phyloP scores from a whole-genome alignment of 2,797 vertebrate species.

The Cyclura pinguis region DNA sequence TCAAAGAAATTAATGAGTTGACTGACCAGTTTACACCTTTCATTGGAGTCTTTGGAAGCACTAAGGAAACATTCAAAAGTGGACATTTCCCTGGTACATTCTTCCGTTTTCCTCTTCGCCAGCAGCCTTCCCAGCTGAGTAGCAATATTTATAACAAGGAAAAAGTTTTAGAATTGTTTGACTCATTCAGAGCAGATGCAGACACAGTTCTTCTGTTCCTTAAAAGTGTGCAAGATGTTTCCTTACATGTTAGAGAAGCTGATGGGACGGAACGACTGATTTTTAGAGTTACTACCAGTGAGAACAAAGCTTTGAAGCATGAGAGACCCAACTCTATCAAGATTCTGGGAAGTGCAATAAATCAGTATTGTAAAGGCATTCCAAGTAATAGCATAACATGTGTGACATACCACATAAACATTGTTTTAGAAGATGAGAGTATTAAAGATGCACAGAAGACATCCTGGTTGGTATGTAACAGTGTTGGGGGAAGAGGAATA shows the following conservation, averaged over 20 bases:
- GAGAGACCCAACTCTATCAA: constrained; percentile 90
- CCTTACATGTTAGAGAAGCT: constrained; percentile 89
- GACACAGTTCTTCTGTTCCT: constrained; percentile 96
- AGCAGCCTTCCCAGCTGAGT: constrained; percentile 93
- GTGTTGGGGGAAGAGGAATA: constrained; percentile 94
- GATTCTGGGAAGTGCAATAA: constrained; percentile 87
- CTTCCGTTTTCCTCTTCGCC: constrained; percentile 96
- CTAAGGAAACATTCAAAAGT: constrained; percentile 88
- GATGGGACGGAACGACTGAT: constrained; percentile 91
- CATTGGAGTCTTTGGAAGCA: constrained; percentile 92
- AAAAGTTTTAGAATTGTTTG: constrained; percentile 96
- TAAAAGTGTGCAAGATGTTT: constrained; percentile 94
- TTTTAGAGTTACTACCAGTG: constrained; percentile 91
- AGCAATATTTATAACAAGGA: constrained; percentile 95
- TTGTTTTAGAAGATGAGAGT: constrained; percentile 88
- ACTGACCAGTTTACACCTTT: constrained; percentile 95
- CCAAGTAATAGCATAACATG: constrained; percentile 87
- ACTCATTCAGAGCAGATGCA: constrained; percentile 95
- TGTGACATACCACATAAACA: constrained; percentile 92
- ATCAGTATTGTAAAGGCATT: constrained; percentile 90
- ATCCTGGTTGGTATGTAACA: constrained; percentile 95
- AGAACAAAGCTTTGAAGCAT: constrained; percentile 85
- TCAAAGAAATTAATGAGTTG: constrained; percentile 92
- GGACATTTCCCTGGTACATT: constrained; percentile 95
- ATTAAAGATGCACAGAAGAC: constrained; percentile 88